These are phyloP conservation scores for Brachyrhaphis roseni DNA, from an alignment of 2,797 vertebrate genomes.

Conservation along the genomic window DNA sequence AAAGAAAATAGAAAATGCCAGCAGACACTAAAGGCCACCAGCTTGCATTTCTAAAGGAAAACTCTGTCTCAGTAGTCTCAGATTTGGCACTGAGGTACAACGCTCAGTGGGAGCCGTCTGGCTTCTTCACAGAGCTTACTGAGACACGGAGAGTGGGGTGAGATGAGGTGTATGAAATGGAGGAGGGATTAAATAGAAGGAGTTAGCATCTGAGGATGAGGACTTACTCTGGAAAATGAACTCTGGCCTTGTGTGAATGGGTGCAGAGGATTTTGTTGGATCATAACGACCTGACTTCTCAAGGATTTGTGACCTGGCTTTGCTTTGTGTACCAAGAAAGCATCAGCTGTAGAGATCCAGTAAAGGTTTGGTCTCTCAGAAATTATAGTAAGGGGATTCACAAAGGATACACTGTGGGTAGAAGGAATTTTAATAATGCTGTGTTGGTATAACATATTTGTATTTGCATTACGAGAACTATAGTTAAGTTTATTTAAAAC, in stretches of 20 bases:
- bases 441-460: no score
- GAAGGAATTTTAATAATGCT: background rate
- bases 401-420: background rate
- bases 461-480: background rate
- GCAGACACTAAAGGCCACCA: slow-evolving; percentile 38
- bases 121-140: slow-evolving; percentile 53
- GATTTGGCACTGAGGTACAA: slow-evolving; percentile 43
- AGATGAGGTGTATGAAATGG: slow-evolving; percentile 35
- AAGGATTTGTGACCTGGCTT: slow-evolving; percentile 48
- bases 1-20: slow-evolving; percentile 25
- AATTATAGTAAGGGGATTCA: background rate
- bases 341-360: slow-evolving; percentile 18
- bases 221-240: slow-evolving; percentile 53
- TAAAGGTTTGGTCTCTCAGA: background rate
- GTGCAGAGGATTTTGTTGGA: slow-evolving; percentile 46
- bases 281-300: slow-evolving; percentile 32
- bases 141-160: slow-evolving; percentile 32
- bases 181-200: slow-evolving; percentile 46
- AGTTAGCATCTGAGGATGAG: slow-evolving; percentile 34
- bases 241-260: slow-evolving; percentile 42
- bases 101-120: slow-evolving; percentile 33
- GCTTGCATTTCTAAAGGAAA: slow-evolving; percentile 29
- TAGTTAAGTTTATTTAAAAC: background rate
- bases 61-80: slow-evolving; percentile 28
- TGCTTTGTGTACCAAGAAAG: slow-evolving; percentile 21